Conservation (phyloP, 2,113 vertebrate species). For the Mustela nigripes region DNA sequence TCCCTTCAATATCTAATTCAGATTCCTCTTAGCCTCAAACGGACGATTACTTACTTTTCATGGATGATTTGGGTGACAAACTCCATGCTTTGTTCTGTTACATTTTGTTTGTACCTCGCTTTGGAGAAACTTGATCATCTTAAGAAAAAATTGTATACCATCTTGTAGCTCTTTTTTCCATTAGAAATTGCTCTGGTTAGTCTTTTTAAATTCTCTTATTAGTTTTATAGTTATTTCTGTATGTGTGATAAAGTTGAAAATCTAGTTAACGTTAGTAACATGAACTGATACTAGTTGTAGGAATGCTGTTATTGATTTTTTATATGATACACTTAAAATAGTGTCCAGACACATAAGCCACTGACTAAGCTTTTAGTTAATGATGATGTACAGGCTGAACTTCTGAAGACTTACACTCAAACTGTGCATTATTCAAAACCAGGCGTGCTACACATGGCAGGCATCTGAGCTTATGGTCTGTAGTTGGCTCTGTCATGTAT, state of each 20-base stretch:
- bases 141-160: background rate
- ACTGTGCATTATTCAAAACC: background rate
- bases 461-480: background rate
- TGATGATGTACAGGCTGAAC: background rate
- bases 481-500: background rate
- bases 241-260: background rate
- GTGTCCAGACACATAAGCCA: background rate
- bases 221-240: background rate
- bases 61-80: background rate
- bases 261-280: background rate
- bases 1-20: background rate
- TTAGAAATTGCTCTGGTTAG: background rate
- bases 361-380: background rate
- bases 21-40: background rate
- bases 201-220: background rate
- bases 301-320: background rate
- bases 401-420: background rate
- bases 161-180: conserved; percentile 25
- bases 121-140: background rate
- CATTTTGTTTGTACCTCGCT: background rate
- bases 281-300: background rate
- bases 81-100: background rate
- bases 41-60: background rate
- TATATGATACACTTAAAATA: background rate
- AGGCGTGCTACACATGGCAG: background rate